A percentile compares a stretch with the other conserved stretches of the same genome.
phyloP scores from a whole-genome alignment of 37 sponge, comb jelly and placozoan species.

The Chondrosia reniformis region DNA sequence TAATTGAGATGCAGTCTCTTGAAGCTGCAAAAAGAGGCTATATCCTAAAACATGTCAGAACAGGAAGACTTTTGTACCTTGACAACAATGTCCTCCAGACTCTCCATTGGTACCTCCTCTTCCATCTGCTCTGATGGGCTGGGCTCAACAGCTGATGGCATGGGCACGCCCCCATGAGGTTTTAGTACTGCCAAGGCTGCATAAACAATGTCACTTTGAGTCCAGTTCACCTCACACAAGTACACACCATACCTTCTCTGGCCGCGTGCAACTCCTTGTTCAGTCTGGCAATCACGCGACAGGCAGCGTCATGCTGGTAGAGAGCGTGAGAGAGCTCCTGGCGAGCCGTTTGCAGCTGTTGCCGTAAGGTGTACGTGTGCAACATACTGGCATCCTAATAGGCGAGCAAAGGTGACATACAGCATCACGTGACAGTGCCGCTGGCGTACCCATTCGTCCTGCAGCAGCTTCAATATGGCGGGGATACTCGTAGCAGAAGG shows the following conservation, averaged over 20 bases:
- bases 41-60: no score
- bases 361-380: constrained; percentile 94
- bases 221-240: not conserved
- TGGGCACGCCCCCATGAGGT: constrained; percentile 75
- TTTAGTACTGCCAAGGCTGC: constrained; percentile 88
- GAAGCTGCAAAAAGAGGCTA: constrained; percentile 55
- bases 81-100: constrained; percentile 71
- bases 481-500: constrained; percentile 99
- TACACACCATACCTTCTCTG: constrained; percentile 80
- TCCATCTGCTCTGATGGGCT: not conserved
- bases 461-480: constrained; percentile 95
- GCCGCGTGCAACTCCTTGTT: constrained; percentile 94
- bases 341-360: constrained; percentile 96
- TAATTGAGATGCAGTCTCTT: constrained; percentile 83
- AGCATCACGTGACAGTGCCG: not conserved
- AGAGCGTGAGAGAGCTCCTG: constrained; percentile 99
- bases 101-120: constrained; percentile 47
- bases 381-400: constrained; percentile 94
- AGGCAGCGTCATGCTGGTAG: constrained; percentile 99
- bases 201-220: not conserved
- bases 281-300: constrained; percentile 96
- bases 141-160: not conserved
- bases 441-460: constrained; percentile 92
- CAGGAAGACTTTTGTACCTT: constrained; percentile 47
- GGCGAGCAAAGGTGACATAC: not conserved